A percentile compares a stretch with the other conserved stretches of the same genome.
Evolutionary conservation across 64 coral and sea anemone species (phyloP).

Genomic region (Montipora cactus): DNA sequence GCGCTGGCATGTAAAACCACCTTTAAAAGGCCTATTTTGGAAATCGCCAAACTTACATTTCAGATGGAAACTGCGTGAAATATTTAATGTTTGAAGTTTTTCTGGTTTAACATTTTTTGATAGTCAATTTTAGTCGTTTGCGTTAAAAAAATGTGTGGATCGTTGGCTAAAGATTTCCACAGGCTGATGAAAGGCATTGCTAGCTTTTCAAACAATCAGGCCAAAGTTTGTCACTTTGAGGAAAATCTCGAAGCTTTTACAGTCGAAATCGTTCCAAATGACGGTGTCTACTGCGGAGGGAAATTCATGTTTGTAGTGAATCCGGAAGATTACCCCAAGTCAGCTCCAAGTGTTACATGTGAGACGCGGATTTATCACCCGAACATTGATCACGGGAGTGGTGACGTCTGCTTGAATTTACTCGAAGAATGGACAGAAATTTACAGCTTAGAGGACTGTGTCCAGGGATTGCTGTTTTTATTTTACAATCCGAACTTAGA

Average conservation of each 20-base stretch:
- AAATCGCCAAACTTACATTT: not conserved
- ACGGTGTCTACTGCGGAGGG: slow-evolving; percentile 77
- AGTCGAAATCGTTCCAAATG: slow-evolving; percentile 81
- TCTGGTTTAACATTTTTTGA: not conserved
- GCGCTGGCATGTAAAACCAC: not conserved
- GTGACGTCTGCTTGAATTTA: slow-evolving; percentile 83
- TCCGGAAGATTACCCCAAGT: slow-evolving; percentile 54
- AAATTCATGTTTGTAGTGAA: slow-evolving; percentile 75
- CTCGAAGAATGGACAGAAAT: slow-evolving; percentile 81
- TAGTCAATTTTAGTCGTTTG: not conserved
- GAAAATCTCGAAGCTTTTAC: slow-evolving; percentile 74
- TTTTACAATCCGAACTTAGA: slow-evolving; percentile 87
- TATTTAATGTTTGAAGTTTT: not conserved
- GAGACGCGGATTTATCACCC: slow-evolving; percentile 81
- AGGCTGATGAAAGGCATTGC: slow-evolving; percentile 75
- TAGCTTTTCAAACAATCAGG: slow-evolving; percentile 84
- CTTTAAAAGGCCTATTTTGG: not conserved
- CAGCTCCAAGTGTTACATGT: slow-evolving; percentile 59
- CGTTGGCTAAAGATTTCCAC: slow-evolving; percentile 75
- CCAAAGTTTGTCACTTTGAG: slow-evolving; percentile 61
- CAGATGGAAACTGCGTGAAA: not conserved
- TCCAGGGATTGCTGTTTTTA: slow-evolving; percentile 85
- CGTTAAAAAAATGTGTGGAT: slow-evolving; percentile 58
- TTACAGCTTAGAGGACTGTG: slow-evolving; percentile 84
- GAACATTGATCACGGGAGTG: slow-evolving; percentile 69